Percentiles rank a stretch among this genome's conserved stretches.
These are phyloP conservation scores for Drosophila aldrichi DNA, from an alignment of 2,888 invertebrate species.

Conservation along the genomic window DNA sequence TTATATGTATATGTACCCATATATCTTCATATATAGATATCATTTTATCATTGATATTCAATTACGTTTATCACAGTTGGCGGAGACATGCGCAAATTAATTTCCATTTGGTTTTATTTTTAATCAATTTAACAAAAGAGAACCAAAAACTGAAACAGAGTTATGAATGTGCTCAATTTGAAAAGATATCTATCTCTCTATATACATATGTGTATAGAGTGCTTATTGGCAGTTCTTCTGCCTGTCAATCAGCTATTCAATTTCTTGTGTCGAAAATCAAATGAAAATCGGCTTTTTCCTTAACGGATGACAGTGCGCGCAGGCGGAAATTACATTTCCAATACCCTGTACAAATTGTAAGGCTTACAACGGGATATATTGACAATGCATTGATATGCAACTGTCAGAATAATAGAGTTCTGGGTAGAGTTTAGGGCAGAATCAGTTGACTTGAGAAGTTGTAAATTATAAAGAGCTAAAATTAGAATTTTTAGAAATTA, in stretches of 20 bases:
- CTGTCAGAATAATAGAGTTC: background rate
- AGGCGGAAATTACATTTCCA: conserved; percentile 78
- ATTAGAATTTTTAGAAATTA: background rate
- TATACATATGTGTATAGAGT: background rate
- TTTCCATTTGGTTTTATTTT: conserved; percentile 36
- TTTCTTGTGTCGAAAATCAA: conserved; percentile 13
- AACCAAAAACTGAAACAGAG: background rate
- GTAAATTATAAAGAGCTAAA: background rate
- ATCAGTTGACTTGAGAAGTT: background rate
- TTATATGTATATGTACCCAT: background rate
- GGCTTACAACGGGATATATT: background rate
- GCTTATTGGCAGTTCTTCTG: conserved; percentile 12
- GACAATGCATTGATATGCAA: background rate
- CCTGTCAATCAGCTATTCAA: conserved; percentile 40
- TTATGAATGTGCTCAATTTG: background rate
- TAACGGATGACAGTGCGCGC: conserved; percentile 23
- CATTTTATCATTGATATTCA: conserved; percentile 69
- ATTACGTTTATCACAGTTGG: conserved; percentile 66
- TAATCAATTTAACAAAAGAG: conserved; percentile 19
- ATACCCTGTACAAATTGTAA: background rate
- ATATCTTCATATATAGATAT: conserved; percentile 6
- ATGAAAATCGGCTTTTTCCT: conserved; percentile 12
- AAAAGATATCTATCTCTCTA: background rate
- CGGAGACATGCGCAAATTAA: conserved; percentile 58
- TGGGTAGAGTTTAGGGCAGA: background rate